These are phyloP conservation scores for Liparis tanakae DNA, from an alignment of 2,797 vertebrate genomes.

Conservation along the genomic window DNA sequence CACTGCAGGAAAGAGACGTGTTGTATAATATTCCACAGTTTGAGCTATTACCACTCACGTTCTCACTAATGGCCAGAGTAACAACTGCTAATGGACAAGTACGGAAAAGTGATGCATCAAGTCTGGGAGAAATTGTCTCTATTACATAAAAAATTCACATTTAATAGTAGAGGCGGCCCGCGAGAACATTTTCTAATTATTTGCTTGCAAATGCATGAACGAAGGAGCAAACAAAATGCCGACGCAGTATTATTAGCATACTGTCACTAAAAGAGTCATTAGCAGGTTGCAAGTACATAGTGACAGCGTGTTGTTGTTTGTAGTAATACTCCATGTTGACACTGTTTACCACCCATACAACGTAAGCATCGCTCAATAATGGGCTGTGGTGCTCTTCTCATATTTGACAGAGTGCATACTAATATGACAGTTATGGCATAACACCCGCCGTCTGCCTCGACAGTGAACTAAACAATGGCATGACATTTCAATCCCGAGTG, in stretches of 20 bases:
- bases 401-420: conserved; percentile 45
- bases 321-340: conserved; percentile 40
- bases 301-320: conserved; percentile 43
- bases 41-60: conserved; percentile 42
- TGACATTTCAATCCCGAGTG: conserved; percentile 39
- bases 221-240: conserved; percentile 4
- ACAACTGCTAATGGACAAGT: conserved; percentile 15
- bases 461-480: conserved; percentile 28
- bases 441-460: conserved; percentile 41
- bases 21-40: conserved; percentile 6
- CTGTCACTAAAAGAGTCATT: conserved; percentile 40
- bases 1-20: conserved; percentile 27
- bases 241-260: conserved; percentile 14
- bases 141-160: background rate
- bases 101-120: background rate
- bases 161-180: background rate
- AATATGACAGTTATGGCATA: conserved; percentile 49
- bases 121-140: background rate
- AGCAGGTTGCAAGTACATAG: conserved; percentile 2
- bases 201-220: background rate
- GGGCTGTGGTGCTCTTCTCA: conserved; percentile 22
- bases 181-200: background rate
- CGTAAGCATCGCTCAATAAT: conserved; percentile 40
- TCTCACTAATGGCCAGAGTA: conserved; percentile 32
- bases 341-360: conserved; percentile 47